phyloP scores from a whole-genome alignment of 2,888 invertebrate genomes.

The Esperia sulphurella region DNA sequence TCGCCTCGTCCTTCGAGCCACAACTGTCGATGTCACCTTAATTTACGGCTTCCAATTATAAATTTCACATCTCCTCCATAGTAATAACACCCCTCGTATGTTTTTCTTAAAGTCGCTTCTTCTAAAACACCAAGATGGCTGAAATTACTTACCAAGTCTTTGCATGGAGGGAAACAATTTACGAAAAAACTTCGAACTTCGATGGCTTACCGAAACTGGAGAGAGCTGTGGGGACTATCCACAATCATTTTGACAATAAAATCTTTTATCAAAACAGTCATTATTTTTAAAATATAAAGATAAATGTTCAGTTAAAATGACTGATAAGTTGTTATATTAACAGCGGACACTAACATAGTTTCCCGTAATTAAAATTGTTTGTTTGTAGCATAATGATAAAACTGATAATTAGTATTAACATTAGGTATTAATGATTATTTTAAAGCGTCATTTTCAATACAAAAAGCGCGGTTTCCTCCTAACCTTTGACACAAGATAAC shows the following conservation, averaged over 20 bases:
- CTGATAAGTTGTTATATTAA: conserved; percentile 49
- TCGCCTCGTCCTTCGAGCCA: conserved; percentile 46
- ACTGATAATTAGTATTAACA: conserved; percentile 47
- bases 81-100: conserved; percentile 20
- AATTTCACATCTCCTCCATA: conserved; percentile 56
- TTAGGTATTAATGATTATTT: conserved; percentile 42
- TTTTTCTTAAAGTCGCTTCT: not conserved
- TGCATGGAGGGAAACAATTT: not conserved
- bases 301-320: conserved; percentile 39
- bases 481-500: conserved; percentile 69
- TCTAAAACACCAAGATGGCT: conserved; percentile 11
- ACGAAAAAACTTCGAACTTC: not conserved
- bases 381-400: conserved; percentile 52
- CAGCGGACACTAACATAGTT: conserved; percentile 48
- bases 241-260: conserved; percentile 7
- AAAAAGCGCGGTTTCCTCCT: conserved; percentile 53
- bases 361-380: conserved; percentile 68
- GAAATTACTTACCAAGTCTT: conserved; percentile 17
- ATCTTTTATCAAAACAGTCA: conserved; percentile 25
- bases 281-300: conserved; percentile 41
- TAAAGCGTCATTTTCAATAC: conserved; percentile 29
- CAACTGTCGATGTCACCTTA: conserved; percentile 80
- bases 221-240: not conserved
- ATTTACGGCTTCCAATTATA: conserved; percentile 79
- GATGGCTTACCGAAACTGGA: not conserved